A percentile compares a stretch with the other conserved stretches of the same genome.
Evolutionary conservation across 2,113 vertebrate species (phyloP).

Genomic region (Ramphastos sulfuratus): DNA sequence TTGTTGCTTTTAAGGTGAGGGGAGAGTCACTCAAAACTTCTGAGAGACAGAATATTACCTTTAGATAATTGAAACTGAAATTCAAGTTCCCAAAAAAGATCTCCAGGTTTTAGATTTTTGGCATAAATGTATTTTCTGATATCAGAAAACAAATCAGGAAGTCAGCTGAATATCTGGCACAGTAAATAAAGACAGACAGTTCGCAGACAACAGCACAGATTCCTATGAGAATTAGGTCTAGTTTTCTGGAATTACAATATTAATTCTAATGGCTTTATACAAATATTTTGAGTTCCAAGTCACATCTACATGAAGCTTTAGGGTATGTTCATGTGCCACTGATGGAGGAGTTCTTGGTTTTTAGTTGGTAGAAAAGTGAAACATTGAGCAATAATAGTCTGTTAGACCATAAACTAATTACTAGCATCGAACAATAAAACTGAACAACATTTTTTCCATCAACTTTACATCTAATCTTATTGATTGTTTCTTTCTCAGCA

Average conservation of each 20-base stretch:
- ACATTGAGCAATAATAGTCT: background rate
- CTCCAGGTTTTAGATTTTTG: background rate
- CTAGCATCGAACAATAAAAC: background rate
- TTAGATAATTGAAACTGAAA: background rate
- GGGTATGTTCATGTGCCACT: background rate
- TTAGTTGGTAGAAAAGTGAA: background rate
- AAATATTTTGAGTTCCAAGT: background rate
- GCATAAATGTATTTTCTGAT: background rate
- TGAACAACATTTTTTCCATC: background rate
- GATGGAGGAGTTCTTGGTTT: background rate
- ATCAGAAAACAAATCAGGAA: background rate
- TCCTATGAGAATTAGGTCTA: background rate
- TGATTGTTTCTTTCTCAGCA: background rate
- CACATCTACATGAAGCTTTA: background rate
- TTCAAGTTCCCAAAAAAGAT: accelerated
- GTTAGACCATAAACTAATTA: background rate
- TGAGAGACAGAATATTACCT: background rate
- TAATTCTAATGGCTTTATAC: background rate
- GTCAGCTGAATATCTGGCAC: background rate
- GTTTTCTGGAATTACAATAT: background rate
- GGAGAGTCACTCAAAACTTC: background rate
- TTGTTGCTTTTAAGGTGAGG: background rate
- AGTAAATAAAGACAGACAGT: background rate
- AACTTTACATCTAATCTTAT: background rate
- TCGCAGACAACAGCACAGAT: background rate